Conservation (phyloP, 2,113 vertebrate genomes). For the Xerus inauris region DNA sequence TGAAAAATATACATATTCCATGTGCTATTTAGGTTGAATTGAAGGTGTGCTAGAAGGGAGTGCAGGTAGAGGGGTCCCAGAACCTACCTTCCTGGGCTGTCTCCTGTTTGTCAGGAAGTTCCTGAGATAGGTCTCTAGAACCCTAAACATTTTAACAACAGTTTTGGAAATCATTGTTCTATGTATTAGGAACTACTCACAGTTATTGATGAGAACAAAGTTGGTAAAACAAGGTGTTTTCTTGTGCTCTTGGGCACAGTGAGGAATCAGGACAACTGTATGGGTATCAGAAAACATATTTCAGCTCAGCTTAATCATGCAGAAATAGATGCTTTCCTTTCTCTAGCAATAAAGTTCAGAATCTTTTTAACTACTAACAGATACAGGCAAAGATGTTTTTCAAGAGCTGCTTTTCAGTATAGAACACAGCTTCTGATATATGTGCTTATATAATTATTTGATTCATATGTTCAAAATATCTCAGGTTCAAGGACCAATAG, state of each 20-base stretch:
- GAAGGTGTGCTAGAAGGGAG: background rate
- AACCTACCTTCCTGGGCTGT: rapidly evolving
- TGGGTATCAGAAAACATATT: constrained; percentile 17
- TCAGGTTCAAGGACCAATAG: constrained; percentile 67
- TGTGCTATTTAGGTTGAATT: background rate
- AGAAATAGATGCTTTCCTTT: constrained; percentile 51
- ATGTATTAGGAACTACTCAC: background rate
- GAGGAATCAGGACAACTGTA: background rate
- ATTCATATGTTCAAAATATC: constrained; percentile 61
- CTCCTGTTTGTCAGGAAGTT: background rate
- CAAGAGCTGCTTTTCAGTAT: constrained; percentile 45
- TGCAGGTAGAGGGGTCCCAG: background rate
- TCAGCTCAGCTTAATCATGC: background rate
- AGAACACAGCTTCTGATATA: constrained; percentile 32
- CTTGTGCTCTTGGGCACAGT: constrained; percentile 2
- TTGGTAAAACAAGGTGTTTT: constrained; percentile 5
- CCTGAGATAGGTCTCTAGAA: background rate
- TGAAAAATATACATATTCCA: background rate
- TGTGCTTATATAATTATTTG: constrained; percentile 55
- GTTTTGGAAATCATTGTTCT: background rate
- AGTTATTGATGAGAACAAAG: background rate
- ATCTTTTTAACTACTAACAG: constrained; percentile 55
- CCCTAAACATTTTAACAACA: background rate
- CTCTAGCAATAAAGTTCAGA: constrained; percentile 22
- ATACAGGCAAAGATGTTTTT: background rate